These are phyloP conservation scores for Diplolepis rosae DNA, from an alignment of 2,888 invertebrate genomes.

Conservation along the genomic window DNA sequence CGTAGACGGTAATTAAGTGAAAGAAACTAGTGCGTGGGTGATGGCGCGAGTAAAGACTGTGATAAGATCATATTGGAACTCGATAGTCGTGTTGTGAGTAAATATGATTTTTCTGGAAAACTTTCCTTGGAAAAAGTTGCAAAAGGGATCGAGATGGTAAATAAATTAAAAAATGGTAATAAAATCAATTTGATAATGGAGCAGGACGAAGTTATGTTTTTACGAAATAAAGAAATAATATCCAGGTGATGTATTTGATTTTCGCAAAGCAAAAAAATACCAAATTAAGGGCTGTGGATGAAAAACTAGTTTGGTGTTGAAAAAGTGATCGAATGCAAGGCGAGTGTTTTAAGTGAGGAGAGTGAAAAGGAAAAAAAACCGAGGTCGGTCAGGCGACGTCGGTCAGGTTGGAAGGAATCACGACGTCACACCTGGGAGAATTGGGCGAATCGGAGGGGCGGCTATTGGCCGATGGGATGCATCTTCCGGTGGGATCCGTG, in stretches of 20 bases:
- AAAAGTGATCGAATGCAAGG: constrained; percentile 8
- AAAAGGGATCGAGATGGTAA: neutral
- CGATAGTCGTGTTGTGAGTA: neutral
- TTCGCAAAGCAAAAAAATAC: neutral
- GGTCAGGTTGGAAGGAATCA: constrained; percentile 37
- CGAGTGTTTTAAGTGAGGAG: neutral
- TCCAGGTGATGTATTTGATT: neutral
- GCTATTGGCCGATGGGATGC: constrained; percentile 71
- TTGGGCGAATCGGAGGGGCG: constrained; percentile 53
- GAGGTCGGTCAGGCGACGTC: neutral
- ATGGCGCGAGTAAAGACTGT: neutral
- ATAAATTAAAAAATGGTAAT: neutral
- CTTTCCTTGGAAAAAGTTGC: neutral
- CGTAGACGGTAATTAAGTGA: neutral
- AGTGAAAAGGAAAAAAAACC: neutral
- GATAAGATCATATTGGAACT: neutral
- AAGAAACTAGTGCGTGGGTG: neutral
- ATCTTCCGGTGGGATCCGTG: constrained; percentile 73
- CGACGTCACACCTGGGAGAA: constrained; percentile 50
- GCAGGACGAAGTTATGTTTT: neutral
- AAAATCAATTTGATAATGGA: neutral
- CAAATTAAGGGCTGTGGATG: neutral
- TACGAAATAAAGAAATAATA: neutral
- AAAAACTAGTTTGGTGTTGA: neutral
- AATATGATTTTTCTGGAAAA: neutral